Base-by-base conservation (phyloP, 2,797 vertebrate species). In the Anabacerthia variegaticeps region DNA sequence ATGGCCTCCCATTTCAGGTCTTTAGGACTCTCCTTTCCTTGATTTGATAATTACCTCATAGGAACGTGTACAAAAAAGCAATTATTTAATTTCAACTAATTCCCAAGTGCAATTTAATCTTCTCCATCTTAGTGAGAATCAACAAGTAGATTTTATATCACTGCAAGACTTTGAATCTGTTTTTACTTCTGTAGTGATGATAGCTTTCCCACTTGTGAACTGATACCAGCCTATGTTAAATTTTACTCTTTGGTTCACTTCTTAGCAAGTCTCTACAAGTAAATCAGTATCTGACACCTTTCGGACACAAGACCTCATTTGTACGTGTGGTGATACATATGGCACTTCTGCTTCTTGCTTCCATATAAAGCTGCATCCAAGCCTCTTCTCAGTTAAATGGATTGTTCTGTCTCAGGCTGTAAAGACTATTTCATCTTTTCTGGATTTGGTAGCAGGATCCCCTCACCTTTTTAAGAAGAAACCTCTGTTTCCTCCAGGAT, bases 401-500 rank as follows among this genome's bases (percentile, higher is more conserved):
- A 6, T 30, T 84, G 26, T 54, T 90, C 13, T 21, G 49, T 51
- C 36, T 61, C 14, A 68, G 69, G 18, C 26, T 68, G 8, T 76
- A 51, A 88, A 81, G 30, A 73, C 5, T 27, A 24, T 63, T 80
- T 88, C n/a, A n/a, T 77, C 22, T 46, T 7, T 63, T 93, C 55
- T 54, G 59, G 11, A 41, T 73, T 63, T 23, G 19, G 80, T 51
- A 73, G 49, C n/a, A 49, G 36, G 26, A 51, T 85, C n/a, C n/a
- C 39, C 76, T 77, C 41, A 49, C 26, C 20, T 44, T 79, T 58
- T 36, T 66, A 63, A 51, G 44, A 94, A 48, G 15, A 52, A 36
- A 44, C 8, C 4, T 65, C 14, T 51, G 7, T 55, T 13, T 73
- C 18, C 51, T 77, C 18, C 0, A 0, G 46, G 11, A 1, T 69